Percentiles rank a stretch among this genome's conserved stretches.
phyloP scores from a whole-genome alignment of 2,113 vertebrate species.

The Sinocyclocheilus rhinocerous region DNA sequence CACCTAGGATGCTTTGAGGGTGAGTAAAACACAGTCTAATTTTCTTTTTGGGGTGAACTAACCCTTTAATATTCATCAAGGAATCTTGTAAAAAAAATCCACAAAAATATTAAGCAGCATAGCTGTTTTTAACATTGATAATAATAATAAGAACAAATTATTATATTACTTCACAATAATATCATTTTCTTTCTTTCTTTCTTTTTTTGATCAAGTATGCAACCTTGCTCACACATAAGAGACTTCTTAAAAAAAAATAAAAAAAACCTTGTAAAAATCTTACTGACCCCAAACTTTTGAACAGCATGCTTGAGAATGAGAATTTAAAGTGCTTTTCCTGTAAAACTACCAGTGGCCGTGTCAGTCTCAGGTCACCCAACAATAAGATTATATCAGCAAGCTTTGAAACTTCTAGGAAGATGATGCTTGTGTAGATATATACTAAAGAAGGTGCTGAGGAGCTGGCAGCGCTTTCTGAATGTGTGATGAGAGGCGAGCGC shows the following conservation, averaged over 20 bases:
- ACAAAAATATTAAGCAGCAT: background rate
- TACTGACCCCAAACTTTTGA: background rate
- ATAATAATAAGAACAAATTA: background rate
- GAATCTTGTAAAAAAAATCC: background rate
- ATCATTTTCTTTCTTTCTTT: too few species aligned
- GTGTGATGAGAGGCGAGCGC: background rate
- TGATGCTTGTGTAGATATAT: background rate
- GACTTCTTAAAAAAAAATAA: background rate
- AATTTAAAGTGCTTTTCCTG: background rate
- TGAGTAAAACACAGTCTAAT: too few species aligned
- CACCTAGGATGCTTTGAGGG: too few species aligned
- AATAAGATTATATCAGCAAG: background rate
- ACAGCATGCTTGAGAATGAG: background rate
- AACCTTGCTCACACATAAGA: background rate
- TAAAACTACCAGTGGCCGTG: background rate
- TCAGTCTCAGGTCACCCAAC: background rate
- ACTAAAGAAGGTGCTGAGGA: conserved; percentile 5
- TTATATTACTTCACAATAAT: too few species aligned
- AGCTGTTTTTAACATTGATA: background rate
- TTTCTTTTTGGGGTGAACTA: too few species aligned
- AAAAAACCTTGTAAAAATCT: background rate
- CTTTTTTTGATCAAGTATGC: background rate
- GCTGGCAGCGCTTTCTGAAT: background rate
- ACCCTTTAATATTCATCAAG: background rate
- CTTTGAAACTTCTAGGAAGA: conserved; percentile 4